Evolutionary conservation across 2,888 invertebrate species (phyloP).

Genomic region (Serrognathus titanus): DNA sequence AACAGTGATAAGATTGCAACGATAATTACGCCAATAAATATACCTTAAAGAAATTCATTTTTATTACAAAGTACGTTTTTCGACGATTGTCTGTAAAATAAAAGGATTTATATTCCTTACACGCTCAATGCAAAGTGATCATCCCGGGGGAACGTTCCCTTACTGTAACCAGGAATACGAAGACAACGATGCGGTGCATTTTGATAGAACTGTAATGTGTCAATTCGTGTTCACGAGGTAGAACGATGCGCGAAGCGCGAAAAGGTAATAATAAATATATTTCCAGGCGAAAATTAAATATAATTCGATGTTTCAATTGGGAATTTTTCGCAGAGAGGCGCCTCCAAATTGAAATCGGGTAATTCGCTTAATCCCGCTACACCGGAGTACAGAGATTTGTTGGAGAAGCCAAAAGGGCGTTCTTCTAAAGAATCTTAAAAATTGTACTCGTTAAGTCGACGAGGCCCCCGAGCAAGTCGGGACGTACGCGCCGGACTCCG

Average conservation of each 20-base stretch:
- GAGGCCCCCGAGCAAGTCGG: slow-evolving; percentile 23
- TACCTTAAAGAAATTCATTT: no score
- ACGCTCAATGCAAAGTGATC: slow-evolving; percentile 13
- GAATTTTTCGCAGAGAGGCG: not conserved
- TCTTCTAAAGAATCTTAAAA: slow-evolving; percentile 43
- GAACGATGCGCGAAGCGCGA: no score
- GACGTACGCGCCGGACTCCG: slow-evolving; percentile 18
- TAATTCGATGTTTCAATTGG: not conserved
- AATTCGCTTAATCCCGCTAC: slow-evolving; percentile 36
- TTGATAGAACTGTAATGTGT: not conserved
- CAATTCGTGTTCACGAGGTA: no score
- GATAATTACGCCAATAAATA: no score
- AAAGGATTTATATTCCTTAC: slow-evolving; percentile 4
- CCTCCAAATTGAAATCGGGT: slow-evolving; percentile 18
- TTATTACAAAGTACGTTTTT: not conserved
- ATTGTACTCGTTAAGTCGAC: slow-evolving; percentile 45
- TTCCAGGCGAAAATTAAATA: not conserved
- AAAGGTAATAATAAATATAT: not conserved
- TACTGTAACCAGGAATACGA: slow-evolving; percentile 10
- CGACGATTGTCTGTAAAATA: not conserved
- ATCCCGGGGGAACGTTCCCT: slow-evolving; percentile 4
- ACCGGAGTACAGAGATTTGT: slow-evolving; percentile 30
- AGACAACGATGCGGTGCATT: slow-evolving; percentile 10
- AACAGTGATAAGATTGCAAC: no score
- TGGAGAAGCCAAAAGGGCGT: slow-evolving; percentile 43